Evolutionary conservation across 2,113 vertebrate genomes (phyloP).

Genomic region (Asarcornis scutulata): DNA sequence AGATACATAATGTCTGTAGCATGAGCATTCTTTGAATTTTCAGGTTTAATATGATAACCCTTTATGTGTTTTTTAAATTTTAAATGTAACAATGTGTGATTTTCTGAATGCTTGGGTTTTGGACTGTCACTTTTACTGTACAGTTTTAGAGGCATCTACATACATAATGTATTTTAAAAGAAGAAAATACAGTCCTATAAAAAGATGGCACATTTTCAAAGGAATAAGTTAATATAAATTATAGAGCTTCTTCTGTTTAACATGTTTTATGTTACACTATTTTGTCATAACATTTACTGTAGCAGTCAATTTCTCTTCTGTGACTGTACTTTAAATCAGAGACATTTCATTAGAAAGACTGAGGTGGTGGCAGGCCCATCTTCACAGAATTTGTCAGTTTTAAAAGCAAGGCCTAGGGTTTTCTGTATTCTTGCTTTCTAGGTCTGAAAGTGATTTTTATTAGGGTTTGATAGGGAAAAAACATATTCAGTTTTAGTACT

Average conservation of each 20-base stretch:
- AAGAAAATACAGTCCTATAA: background rate
- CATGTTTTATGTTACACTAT: background rate
- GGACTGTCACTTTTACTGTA: background rate
- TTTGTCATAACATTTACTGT: slow-evolving; percentile 41
- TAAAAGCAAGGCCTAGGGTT: background rate
- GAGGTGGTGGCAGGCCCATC: background rate
- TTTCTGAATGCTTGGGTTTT: background rate
- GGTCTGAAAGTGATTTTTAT: background rate
- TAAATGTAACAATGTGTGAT: background rate
- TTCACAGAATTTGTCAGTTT: background rate
- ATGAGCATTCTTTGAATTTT: background rate
- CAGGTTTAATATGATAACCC: background rate
- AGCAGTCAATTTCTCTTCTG: background rate
- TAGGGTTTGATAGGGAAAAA: background rate
- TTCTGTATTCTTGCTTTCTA: background rate
- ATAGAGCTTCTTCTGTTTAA: background rate
- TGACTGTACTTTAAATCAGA: background rate
- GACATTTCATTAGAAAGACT: background rate
- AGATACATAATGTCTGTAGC: background rate
- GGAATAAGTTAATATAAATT: background rate
- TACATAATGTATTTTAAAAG: background rate
- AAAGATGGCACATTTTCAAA: background rate
- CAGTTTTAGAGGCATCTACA: background rate
- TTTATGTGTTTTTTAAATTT: background rate
- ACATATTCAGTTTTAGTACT: background rate